Conservation (phyloP, 2,113 vertebrate species). For the Daubentonia madagascariensis region DNA sequence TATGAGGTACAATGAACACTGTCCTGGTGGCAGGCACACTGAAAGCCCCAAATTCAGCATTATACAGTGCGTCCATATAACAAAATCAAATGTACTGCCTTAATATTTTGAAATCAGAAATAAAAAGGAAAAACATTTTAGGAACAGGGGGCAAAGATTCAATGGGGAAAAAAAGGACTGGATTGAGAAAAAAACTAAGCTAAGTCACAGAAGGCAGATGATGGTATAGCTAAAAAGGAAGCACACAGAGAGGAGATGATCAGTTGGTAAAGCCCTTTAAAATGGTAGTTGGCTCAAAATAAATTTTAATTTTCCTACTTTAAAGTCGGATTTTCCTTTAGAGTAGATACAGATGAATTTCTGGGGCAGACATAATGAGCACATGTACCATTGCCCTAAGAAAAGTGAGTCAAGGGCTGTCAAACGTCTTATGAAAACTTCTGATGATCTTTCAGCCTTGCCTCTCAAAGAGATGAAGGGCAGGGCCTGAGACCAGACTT, state of each 20-base stretch:
- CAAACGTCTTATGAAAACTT: background rate
- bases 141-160: background rate
- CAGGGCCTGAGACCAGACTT: background rate
- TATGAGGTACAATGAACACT: too few relatives aligned
- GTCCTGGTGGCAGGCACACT: too few relatives aligned
- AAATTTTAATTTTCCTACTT: background rate
- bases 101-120: too few relatives aligned
- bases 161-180: background rate
- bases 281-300: background rate
- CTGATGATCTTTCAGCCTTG: background rate
- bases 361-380: background rate
- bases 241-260: background rate
- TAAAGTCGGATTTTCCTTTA: background rate
- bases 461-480: background rate
- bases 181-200: background rate
- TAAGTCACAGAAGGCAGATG: background rate
- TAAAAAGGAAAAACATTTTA: background rate
- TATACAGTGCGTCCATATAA: too few relatives aligned
- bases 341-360: background rate
- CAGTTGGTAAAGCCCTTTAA: background rate
- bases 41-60: too few relatives aligned
- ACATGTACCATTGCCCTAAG: background rate
- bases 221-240: background rate
- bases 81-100: too few relatives aligned
- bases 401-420: background rate